phyloP scores from a whole-genome alignment of 2,113 vertebrate genomes.

The Desmodus rotundus region DNA sequence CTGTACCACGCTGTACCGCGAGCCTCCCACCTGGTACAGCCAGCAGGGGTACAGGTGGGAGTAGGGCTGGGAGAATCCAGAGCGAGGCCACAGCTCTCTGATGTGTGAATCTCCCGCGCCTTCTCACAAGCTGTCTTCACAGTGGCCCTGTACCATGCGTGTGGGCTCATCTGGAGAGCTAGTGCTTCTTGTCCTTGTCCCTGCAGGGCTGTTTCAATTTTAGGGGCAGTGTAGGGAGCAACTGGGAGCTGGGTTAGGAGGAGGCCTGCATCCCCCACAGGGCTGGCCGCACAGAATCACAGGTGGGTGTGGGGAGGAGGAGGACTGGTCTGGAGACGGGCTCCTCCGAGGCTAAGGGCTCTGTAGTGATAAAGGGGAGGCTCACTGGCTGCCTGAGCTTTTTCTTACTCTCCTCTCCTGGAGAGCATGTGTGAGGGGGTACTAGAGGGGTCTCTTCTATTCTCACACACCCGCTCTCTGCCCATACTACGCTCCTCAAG shows the following conservation, averaged over 20 bases:
- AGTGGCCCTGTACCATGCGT: not conserved
- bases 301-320: not conserved
- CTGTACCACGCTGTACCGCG: not conserved
- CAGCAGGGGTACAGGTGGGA: not conserved
- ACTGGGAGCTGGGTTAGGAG: too few species aligned
- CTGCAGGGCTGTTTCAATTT: not conserved
- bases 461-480: not conserved
- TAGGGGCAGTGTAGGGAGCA: not conserved
- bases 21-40: not conserved
- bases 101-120: not conserved
- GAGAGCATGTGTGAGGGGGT: not conserved
- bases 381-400: not conserved
- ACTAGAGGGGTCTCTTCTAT: not conserved
- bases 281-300: not conserved
- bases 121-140: not conserved
- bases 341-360: not conserved
- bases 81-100: accelerated
- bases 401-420: not conserved
- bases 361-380: not conserved
- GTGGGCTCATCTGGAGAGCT: not conserved
- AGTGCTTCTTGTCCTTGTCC: not conserved
- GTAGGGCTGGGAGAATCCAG: not conserved
- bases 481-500: not conserved
- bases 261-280: not conserved
- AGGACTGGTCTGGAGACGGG: not conserved